Evolutionary conservation across 2,797 vertebrate species (phyloP), one percentile per base, ranked within the genome.

Genomic region (Notamacropus eugenii): DNA sequence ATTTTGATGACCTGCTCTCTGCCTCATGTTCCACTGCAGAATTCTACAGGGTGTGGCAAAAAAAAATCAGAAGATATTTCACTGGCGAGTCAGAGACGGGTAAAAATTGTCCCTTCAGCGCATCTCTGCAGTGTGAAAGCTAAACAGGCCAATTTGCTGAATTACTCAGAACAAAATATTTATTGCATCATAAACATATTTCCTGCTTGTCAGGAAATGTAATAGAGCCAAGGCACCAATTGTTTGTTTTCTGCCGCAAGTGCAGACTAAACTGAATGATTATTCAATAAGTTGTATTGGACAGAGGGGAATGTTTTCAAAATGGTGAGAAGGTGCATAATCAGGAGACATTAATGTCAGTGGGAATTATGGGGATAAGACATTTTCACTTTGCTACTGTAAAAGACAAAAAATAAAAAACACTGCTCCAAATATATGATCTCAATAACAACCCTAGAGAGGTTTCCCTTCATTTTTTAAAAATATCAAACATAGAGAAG

Each of bases 71-170:
- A 93, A 92, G 24, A 54, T 93, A 94, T 92, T 96, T 96, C 67
- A 55, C 55, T 46, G 74, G 19, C 29, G 93, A 96, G 93, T 95
- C 62, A 34, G 92, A 82, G 94, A 94, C 16, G 90, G 92, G 93
- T 95, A 91, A 92, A 97, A 96, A 97, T n/a, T 62, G 5, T 34
- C 93, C 93, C 92, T 10, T 96, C 92, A 16, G 55, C 56, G 90
- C 57, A 93, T 94, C 91, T 93, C 90, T 19, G 93, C 58, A 93
- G 82, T 94, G 91, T 58, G 67, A 67, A 96, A 93, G 91, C 94
- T 90, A 94, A 97, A 96, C 40, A 96, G 96, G 91, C 58, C 96
- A 96, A 92, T 94, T 97, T 94, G 90, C 95, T 74, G 90, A 95
- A 95, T 96, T 92, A 96, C 94, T 95, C 16, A 97, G 67, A 96